Evolutionary conservation across 2,797 vertebrate genomes (phyloP).

Genomic region (Catharus ustulatus): DNA sequence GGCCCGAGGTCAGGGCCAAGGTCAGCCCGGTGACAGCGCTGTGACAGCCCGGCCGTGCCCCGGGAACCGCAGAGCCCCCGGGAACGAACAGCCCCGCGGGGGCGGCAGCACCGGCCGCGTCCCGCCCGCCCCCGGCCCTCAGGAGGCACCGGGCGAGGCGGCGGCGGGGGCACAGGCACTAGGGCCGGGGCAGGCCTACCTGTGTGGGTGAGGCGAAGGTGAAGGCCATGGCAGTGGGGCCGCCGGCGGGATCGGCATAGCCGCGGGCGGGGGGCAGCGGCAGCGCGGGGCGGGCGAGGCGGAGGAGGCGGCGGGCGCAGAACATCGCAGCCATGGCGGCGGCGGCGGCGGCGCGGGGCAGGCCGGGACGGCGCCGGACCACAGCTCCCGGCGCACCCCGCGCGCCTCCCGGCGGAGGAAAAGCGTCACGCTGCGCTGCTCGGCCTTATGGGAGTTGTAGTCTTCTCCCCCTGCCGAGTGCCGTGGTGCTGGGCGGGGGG

Average conservation of each 20-base stretch:
- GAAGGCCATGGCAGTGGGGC: not conserved
- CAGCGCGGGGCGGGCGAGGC: not conserved
- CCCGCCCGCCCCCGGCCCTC: not conserved
- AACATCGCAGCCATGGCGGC: not conserved
- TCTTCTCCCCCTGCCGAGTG: accelerated
- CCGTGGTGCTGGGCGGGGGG: too few relatives aligned
- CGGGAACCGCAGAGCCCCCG: not conserved
- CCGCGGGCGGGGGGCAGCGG: not conserved
- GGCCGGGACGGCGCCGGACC: not conserved
- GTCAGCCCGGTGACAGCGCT: not conserved
- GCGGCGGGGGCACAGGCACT: not conserved
- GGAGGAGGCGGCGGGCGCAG: not conserved
- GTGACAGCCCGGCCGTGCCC: not conserved
- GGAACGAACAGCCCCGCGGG: not conserved
- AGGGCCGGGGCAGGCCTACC: not conserved
- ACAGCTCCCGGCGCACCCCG: not conserved
- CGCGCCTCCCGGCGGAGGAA: not conserved
- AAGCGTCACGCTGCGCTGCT: accelerated
- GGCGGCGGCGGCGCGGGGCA: not conserved
- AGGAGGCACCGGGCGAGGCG: not conserved
- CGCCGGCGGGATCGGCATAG: not conserved
- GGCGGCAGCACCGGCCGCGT: not conserved
- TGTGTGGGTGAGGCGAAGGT: not conserved
- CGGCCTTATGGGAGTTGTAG: conserved; percentile 28
- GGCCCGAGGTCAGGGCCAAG: not conserved